Evolutionary conservation across 2,888 invertebrate genomes (phyloP), one percentile per base, ranked within the genome.

Genomic region (Caenorhabditis uteleia): DNA sequence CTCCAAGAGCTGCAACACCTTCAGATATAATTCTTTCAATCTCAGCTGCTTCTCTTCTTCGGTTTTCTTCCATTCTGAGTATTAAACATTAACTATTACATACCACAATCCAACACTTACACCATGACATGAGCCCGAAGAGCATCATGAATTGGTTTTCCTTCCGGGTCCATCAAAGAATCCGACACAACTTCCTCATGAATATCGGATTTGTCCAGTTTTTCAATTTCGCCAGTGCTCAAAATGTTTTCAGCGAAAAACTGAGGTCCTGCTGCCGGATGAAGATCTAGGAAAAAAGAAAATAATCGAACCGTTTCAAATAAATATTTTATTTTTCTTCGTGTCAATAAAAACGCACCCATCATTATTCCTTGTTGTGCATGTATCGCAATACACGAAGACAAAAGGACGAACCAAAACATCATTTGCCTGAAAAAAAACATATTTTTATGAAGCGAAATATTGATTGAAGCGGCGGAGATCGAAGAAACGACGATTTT

Each of bases 231-330:
- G 1, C 12, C 16, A 7, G 21, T 40, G 14, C 50, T 43, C 20
- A 56, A 10, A 20, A 53, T 33, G 0, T 46, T 34, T 18, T 66
- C 59, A 5, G 60, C 55, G 21, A 64, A 58, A n/a, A 69, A 33
- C 26, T 72, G 66, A n/a, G 72, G 72, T 2, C 54, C 67, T 1
- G 72, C 72, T 3, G 72, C 72, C 0, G 72, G 72, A 29, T 72
- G 72, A n/a, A 68, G 38, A 38, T 69, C 71, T 62, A 46, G 33
- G 47, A 49, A 39, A 49, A 39, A 16, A 49, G 36, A 29, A 48
- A 38, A 44, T 51, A 39, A 40, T 26, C 6, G 16, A 26, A n/a
- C n/a, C n/a, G n/a, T n/a, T n/a, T n/a, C n/a, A n/a, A n/a, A 34
- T 18, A 34, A 36, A 5, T 25, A 21, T 27, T n/a, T n/a, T n/a